Base-by-base conservation (phyloP, 2,113 vertebrate species). In the Hippoglossus stenolepis region DNA sequence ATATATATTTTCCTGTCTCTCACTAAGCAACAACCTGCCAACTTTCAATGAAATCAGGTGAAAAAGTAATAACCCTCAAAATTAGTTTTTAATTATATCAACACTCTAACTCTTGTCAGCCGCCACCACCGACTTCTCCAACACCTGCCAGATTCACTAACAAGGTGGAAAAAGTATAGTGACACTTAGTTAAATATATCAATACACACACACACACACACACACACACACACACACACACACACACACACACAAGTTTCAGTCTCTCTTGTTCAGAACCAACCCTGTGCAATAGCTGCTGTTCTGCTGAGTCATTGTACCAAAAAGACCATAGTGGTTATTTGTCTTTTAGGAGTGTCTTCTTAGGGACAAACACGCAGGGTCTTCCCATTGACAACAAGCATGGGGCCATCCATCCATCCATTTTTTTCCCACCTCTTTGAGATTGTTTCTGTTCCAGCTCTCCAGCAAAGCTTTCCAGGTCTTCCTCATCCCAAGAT, bases 61-160 rank as follows among this genome's bases (percentile, higher is more conserved):
- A 70, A 83, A 31, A 83, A 77, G 62, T 61, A 86, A 85, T 77
- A 82, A 71, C 69, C 67, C 73, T 70, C 45, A 67, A 80, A 79
- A 84, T 87, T 28, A 38, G 45, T 43, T 80, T 63, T 77, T 71
- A 77, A 90, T 84, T 75, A 71, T 73, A 84, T 82, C 79, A 69
- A 54, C 73, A 77, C 21, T 62, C 18, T 63, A 26, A 82, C 51
- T 62, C 64, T 59, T 76, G 82, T 86, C 77, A 78, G 54, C 61
- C 21, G 23, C 70, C 31, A 53, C 28, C 63, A 35, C 69, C 49
- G 20, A 20, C 18, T 63, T 61, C 64, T 14, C 26, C 51, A 61
- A 58, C 58, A 65, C 49, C 28, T 70, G 51, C 18, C 70, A 70
- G 28, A 76, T 43, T 65, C 71, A 61, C 57, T 54, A 54, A 54